Evolutionary conservation across 2,113 vertebrate species (phyloP).

Genomic region (Monopterus albus): DNA sequence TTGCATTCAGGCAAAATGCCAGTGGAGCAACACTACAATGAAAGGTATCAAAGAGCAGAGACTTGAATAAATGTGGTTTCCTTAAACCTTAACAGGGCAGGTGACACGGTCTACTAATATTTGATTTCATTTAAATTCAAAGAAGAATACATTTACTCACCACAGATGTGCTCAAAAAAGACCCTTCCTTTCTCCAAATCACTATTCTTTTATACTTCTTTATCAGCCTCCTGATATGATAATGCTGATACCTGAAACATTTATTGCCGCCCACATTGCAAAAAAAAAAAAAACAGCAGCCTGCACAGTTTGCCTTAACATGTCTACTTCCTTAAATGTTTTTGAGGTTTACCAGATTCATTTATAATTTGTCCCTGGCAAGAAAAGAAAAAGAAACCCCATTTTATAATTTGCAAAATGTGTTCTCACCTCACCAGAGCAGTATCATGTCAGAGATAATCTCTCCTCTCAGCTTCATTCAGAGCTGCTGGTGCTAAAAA

Average conservation of each 20-base stretch:
- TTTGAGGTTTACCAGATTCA: neutral
- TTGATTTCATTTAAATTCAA: too few relatives aligned
- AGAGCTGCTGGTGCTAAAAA: conserved; percentile 3
- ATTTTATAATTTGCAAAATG: neutral
- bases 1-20: too few relatives aligned
- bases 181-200: conserved; percentile 12
- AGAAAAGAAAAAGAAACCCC: too few relatives aligned
- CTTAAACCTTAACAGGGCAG: too few relatives aligned
- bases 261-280: conserved; percentile 27
- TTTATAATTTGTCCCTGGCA: neutral
- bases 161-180: too few relatives aligned
- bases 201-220: conserved; percentile 61
- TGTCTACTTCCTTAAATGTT: conserved; percentile 15
- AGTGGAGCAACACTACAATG: too few relatives aligned
- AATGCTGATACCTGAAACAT: conserved; percentile 70
- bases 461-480: neutral
- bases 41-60: too few relatives aligned
- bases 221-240: conserved; percentile 72
- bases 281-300: conserved; percentile 50
- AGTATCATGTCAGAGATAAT: conserved; percentile 17
- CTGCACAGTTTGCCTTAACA: conserved; percentile 22
- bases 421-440: conserved; percentile 24
- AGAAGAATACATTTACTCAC: too few relatives aligned
- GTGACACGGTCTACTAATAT: too few relatives aligned
- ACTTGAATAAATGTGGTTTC: too few relatives aligned